Evolutionary conservation across 2,797 vertebrate species (phyloP), one percentile per base, ranked within the genome.

Genomic region (Aplochiton taeniatus): DNA sequence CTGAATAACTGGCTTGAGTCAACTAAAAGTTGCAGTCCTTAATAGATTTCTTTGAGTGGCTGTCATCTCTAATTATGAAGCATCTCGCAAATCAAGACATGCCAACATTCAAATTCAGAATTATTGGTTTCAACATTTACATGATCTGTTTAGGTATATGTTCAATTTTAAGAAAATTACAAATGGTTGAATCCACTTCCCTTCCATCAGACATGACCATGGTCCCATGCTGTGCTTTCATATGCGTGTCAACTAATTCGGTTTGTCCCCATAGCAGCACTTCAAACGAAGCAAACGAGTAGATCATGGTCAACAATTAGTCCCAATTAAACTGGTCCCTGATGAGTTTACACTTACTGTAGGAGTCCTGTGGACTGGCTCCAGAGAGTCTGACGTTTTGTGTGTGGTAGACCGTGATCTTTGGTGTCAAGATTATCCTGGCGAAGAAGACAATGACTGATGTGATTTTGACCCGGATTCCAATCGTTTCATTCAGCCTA

Each of bases 281-380:
- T 89, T 92, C 91, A 93, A 90, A 92, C 65, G 59, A 45, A 71
- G 63, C 73, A 90, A 90, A 92, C 79, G 60, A 76, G 78, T 75
- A 89, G 81, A 91, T 91, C 89, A 89, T 68, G 82, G 84, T 72
- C 76, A 56, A 87, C 89, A 91, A 92, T 90, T 91, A 90, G 87
- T 86, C 83, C 82, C 78, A 86, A 90, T 90, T 87, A 89, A 87
- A 67, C 43, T n/a, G 14, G 66, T 69, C 78, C 87, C 83, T 89
- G 87, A 86, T 84, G 85, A 85, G 84, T 90, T 91, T 83, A 89
- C 88, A 84, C 77, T 72, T 68, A 70, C 73, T 41, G 18, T 81
- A 73, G 83, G 83, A 68, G 74, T 70, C 65, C 64, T 8, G 52
- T 11, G 61, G 69, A 76, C 74, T 43, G 92, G 91, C 91, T 93